Evolutionary conservation across 2,113 vertebrate genomes (phyloP).

Genomic region (Plectropomus leopardus): DNA sequence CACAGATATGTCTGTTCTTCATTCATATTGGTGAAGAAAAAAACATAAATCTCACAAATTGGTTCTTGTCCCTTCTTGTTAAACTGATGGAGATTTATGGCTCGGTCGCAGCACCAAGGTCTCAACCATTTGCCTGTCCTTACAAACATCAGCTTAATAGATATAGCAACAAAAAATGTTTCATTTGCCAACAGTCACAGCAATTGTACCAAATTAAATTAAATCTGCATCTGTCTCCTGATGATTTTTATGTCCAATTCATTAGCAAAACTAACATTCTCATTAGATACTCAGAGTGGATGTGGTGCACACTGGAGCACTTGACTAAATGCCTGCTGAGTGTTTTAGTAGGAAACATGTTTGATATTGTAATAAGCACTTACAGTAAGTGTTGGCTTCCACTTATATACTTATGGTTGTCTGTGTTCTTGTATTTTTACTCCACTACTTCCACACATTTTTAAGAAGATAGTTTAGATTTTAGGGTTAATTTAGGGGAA

Average conservation of each 20-base stretch:
- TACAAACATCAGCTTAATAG: slow-evolving; percentile 54
- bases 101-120: slow-evolving; percentile 59
- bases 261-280: slow-evolving; percentile 72
- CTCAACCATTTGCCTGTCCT: slow-evolving; percentile 40
- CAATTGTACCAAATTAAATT: slow-evolving; percentile 69
- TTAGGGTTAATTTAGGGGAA: background rate
- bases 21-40: slow-evolving; percentile 82
- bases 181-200: slow-evolving; percentile 46
- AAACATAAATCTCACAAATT: slow-evolving; percentile 84
- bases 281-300: slow-evolving; percentile 51
- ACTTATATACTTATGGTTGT: slow-evolving; percentile 16
- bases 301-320: slow-evolving; percentile 21
- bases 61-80: slow-evolving; percentile 81
- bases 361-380: slow-evolving; percentile 45
- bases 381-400: slow-evolving; percentile 23
- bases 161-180: slow-evolving; percentile 53
- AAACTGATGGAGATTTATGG: slow-evolving; percentile 81
- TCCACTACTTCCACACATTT: background rate
- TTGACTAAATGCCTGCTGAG: slow-evolving; percentile 36
- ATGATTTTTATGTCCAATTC: slow-evolving; percentile 66
- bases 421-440: background rate
- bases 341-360: slow-evolving; percentile 22
- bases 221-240: slow-evolving; percentile 57
- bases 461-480: background rate
- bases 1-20: slow-evolving; percentile 78